Evolutionary conservation across 2,888 invertebrate species (phyloP), one percentile per base, ranked within the genome.

Genomic region (Ophraella communa): DNA sequence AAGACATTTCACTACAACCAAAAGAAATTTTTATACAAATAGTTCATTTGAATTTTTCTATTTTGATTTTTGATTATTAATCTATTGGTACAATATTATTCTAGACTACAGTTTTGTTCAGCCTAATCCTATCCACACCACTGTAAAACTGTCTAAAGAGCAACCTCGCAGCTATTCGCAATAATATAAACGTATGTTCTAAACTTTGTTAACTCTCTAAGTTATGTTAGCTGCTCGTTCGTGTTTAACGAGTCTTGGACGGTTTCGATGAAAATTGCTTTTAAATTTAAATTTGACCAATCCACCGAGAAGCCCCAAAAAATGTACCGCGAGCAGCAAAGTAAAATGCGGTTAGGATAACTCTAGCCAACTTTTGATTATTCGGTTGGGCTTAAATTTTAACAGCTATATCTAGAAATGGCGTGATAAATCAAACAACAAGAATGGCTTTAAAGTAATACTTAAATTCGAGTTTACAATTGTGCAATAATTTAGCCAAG

Each of bases 121-220:
- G 2, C 20, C 20, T 11, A 7, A 44, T 17, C 17, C 7, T 20
- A 20, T 17, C 44, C 18, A 17, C 20, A 20, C 44, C 44, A 44
- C 44, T 44, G 44, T 42, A 7, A 17, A 18, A 35, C 49, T 49
- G 23, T 20, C 14, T 49, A 49, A 49, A 49, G 49, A 49, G 49
- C 24, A 23, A 49, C 23, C 49, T 49, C 24, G 49, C 49, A 49
- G 49, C 49, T 24, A 49, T 49, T 49, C 49, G 24, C 23, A 24
- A 23, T 49, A 24, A 49, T 49, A 49, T 49, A 49, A 49, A 49
- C 24, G 49, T 49, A 49, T 49, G 49, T 49, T 23, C 24, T 35
- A 21, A 49, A 49, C n/a, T 49, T 49, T 24, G 49, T 49, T 17
- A 23, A 49, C 49, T 23, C 47, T 47, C 35, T 14, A 23, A 49